These are phyloP conservation scores for Ectemnius cavifrons DNA, from an alignment of 2,888 invertebrate species.

Conservation along the genomic window DNA sequence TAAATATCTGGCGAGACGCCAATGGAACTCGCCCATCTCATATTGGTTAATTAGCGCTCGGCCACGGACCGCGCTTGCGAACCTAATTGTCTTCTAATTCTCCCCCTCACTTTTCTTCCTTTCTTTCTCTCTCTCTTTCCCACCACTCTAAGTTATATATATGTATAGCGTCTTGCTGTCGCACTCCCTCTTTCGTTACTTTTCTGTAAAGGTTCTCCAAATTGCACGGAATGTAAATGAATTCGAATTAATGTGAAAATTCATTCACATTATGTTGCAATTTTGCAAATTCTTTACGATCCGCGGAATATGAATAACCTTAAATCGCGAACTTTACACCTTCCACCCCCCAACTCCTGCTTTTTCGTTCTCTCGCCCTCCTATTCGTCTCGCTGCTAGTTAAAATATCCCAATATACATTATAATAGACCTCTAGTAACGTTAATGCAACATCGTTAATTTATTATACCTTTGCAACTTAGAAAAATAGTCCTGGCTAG, in stretches of 20 bases:
- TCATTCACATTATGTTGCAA: too few species aligned
- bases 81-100: slow-evolving; percentile 21
- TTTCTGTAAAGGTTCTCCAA: background rate
- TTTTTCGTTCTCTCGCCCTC: too few species aligned
- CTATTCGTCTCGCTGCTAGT: slow-evolving; percentile 55
- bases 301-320: slow-evolving; percentile 7
- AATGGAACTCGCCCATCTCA: too few species aligned
- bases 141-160: slow-evolving; percentile 37
- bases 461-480: slow-evolving; percentile 77
- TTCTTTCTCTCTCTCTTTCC: too few species aligned
- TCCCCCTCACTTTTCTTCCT: too few species aligned
- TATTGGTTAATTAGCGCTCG: slow-evolving; percentile 1
- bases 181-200: slow-evolving; percentile 10
- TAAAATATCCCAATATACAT: slow-evolving; percentile 75
- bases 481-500: slow-evolving; percentile 76
- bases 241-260: too few species aligned
- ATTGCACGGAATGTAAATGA: background rate
- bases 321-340: slow-evolving; percentile 66
- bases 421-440: slow-evolving; percentile 76
- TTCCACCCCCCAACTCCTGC: slow-evolving; percentile 24
- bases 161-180: slow-evolving; percentile 33
- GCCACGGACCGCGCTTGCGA: slow-evolving; percentile 16
- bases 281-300: slow-evolving; percentile 16
- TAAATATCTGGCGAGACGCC: slow-evolving; percentile 17
- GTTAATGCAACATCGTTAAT: slow-evolving; percentile 77